Conservation (phyloP, 2,888 invertebrate genomes). For the Sphaerophoria rueppellii region DNA sequence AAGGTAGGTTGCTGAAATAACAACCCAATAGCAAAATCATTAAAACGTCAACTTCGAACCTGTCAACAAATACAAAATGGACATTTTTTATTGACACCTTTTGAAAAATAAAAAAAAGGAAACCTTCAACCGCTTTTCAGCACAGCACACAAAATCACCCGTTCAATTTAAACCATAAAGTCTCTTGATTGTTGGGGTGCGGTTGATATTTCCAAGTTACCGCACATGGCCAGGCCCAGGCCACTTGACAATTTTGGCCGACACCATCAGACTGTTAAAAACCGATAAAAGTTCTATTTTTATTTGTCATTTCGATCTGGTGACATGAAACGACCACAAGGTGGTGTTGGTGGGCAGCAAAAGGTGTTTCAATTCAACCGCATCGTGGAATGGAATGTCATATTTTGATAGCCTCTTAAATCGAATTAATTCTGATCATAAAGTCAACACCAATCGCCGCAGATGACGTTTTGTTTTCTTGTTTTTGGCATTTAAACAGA, state of each 20-base stretch:
- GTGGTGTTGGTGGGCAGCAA: not conserved
- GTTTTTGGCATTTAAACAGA: conserved; percentile 22
- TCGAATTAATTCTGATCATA: conserved; percentile 27
- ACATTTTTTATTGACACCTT: no score
- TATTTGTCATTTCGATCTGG: conserved; percentile 20
- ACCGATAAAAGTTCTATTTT: conserved; percentile 64
- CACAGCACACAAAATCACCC: not conserved
- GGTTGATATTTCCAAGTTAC: conserved; percentile 8
- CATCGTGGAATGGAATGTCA: conserved; percentile 39
- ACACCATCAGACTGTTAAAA: conserved; percentile 46
- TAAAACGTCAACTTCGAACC: no score
- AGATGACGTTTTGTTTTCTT: conserved; percentile 1
- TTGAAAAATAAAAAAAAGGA: no score
- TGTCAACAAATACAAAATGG: no score
- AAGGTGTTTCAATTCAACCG: conserved; percentile 49
- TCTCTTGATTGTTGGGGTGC: not conserved
- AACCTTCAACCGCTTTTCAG: conserved; percentile 51
- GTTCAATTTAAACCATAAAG: conserved; percentile 38
- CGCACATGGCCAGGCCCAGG: conserved; percentile 23
- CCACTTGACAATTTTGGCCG: conserved; percentile 27
- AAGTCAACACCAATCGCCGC: conserved; percentile 32
- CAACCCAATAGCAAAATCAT: no score
- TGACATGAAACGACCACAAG: not conserved
- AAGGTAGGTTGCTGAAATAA: no score
- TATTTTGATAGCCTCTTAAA: conserved; percentile 39